phyloP scores from a whole-genome alignment of 2,797 vertebrate genomes.

The Lagodon rhomboides region DNA sequence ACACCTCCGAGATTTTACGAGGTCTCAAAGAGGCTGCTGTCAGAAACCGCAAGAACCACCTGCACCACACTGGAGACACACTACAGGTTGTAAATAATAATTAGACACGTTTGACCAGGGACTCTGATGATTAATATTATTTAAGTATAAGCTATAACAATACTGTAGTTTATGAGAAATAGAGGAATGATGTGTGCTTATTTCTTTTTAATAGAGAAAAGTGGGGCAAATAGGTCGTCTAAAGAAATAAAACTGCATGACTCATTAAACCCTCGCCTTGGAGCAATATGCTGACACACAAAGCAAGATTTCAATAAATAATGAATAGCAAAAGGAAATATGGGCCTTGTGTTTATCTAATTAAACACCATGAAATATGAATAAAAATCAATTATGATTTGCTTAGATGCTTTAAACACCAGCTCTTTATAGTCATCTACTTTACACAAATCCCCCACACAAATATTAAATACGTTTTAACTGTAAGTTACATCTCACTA shows the following conservation, averaged over 20 bases:
- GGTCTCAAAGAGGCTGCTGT: constrained; percentile 53
- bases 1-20: constrained; percentile 59
- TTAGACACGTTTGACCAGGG: constrained; percentile 10
- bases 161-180: not conserved
- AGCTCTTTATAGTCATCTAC: constrained; percentile 35
- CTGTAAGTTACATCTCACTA: not conserved
- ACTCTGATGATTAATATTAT: constrained; percentile 19
- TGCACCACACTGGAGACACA: constrained; percentile 28
- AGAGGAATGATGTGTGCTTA: not conserved
- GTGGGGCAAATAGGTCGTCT: constrained; percentile 2
- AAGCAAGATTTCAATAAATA: constrained; percentile 73
- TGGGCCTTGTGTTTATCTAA: constrained; percentile 78
- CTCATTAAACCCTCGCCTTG: constrained; percentile 39
- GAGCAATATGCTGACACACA: constrained; percentile 63
- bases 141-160: not conserved
- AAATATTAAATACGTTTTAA: constrained; percentile 26
- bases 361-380: constrained; percentile 83
- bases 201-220: constrained; percentile 14
- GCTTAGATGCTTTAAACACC: constrained; percentile 58
- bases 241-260: constrained; percentile 36
- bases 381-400: constrained; percentile 77
- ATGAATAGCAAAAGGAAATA: constrained; percentile 76
- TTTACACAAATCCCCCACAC: constrained; percentile 8
- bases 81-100: constrained; percentile 16
- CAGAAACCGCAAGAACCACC: constrained; percentile 58